Percentiles rank a stretch among this genome's conserved stretches.
These are phyloP conservation scores for Silurus glanis DNA, from an alignment of 2,113 vertebrate genomes.

Conservation along the genomic window DNA sequence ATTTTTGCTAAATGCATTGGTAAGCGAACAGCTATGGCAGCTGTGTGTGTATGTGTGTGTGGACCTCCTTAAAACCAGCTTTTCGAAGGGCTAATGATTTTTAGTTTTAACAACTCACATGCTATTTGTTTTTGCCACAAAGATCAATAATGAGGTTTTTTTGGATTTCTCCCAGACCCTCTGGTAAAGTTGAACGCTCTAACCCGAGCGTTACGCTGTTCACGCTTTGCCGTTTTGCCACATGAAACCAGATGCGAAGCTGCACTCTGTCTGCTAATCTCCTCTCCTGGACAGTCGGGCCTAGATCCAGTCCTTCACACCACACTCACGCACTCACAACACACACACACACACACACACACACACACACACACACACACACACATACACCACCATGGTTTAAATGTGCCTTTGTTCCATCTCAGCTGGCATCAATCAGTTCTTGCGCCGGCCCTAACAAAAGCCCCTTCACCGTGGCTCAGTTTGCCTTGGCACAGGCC, in stretches of 20 bases:
- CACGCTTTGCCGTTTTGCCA: not conserved
- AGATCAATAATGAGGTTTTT: not conserved
- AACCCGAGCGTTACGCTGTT: not conserved
- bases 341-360: not conserved
- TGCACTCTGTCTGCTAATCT: conserved; percentile 7
- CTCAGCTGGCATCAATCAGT: conserved; percentile 82
- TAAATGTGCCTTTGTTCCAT: conserved; percentile 78
- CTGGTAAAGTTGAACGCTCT: not conserved
- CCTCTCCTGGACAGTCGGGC: conserved; percentile 9
- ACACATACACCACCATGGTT: conserved; percentile 22
- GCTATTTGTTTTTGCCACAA: not conserved
- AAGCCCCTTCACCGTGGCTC: conserved; percentile 75
- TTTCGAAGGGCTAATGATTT: not conserved
- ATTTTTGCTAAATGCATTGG: conserved; percentile 51
- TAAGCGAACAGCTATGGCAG: conserved; percentile 24
- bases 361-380: conserved; percentile 10
- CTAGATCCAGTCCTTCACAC: conserved; percentile 18
- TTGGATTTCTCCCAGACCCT: not conserved
- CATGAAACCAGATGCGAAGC: not conserved
- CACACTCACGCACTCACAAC: not conserved
- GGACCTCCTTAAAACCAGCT: conserved; percentile 2
- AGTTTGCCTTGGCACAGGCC: conserved; percentile 70
- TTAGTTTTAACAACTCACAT: not conserved
- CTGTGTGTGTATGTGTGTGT: not conserved
- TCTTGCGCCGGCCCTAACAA: conserved; percentile 64